Evolutionary conservation across 2,888 invertebrate species (phyloP).

Genomic region (Pecten maximus): DNA sequence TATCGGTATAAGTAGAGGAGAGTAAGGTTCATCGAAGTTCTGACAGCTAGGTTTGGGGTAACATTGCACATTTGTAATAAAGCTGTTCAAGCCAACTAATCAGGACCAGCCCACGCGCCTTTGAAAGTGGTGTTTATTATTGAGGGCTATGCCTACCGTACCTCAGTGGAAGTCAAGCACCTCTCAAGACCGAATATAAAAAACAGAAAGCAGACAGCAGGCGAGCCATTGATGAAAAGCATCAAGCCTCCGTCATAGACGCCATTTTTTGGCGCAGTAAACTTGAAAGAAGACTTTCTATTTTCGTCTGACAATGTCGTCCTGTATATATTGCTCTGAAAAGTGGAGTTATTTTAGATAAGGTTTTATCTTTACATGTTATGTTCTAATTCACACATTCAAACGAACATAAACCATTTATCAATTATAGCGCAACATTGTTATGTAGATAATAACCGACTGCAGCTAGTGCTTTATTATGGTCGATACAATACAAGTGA

Average conservation of each 20-base stretch:
- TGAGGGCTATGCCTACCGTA: not conserved
- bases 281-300: not conserved
- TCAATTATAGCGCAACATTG: too few relatives aligned
- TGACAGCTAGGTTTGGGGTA: not conserved
- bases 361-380: too few relatives aligned
- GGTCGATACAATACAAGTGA: too few relatives aligned
- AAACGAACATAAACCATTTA: too few relatives aligned
- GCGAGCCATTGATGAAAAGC: not conserved
- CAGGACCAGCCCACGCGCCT: not conserved
- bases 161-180: not conserved
- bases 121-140: conserved; percentile 2
- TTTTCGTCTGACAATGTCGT: not conserved
- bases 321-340: not conserved
- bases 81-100: not conserved
- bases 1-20: not conserved
- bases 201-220: conserved; percentile 9
- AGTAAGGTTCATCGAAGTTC: not conserved
- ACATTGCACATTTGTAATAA: not conserved
- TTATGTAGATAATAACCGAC: too few relatives aligned
- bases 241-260: not conserved
- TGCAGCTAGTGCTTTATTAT: too few relatives aligned
- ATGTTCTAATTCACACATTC: too few relatives aligned
- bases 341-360: not conserved
- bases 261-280: not conserved
- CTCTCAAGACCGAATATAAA: not conserved